Conservation (phyloP, 2,888 invertebrate species). For the Agrotis segetum region DNA sequence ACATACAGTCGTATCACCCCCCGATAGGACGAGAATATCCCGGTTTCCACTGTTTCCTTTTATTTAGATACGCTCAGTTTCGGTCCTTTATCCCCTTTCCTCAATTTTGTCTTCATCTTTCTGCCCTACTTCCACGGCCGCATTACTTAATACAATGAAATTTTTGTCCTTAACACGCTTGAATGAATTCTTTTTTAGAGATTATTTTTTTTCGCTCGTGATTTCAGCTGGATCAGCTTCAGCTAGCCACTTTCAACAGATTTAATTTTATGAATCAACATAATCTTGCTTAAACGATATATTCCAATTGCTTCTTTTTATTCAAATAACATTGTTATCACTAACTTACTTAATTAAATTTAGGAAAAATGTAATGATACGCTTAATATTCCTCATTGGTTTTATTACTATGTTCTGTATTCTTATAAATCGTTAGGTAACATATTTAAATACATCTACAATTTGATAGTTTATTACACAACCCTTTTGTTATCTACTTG, state of each 20-base stretch:
- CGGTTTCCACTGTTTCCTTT: slow-evolving; percentile 76
- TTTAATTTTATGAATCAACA: slow-evolving; percentile 65
- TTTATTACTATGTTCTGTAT: slow-evolving; percentile 79
- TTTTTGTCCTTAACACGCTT: slow-evolving; percentile 71
- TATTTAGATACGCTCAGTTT: slow-evolving; percentile 78
- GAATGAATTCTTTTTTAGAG: slow-evolving; percentile 64
- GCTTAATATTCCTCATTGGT: slow-evolving; percentile 67
- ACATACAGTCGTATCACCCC: slow-evolving; percentile 74
- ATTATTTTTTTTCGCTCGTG: slow-evolving; percentile 67
- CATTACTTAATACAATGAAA: slow-evolving; percentile 81
- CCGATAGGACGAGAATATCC: slow-evolving; percentile 76
- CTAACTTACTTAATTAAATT: slow-evolving; percentile 12
- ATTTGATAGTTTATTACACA: slow-evolving; percentile 89
- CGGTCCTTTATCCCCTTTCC: slow-evolving; percentile 74
- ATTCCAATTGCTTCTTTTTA: slow-evolving; percentile 1
- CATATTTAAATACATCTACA: slow-evolving; percentile 85
- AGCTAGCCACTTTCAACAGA: slow-evolving; percentile 65
- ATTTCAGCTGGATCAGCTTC: slow-evolving; percentile 67
- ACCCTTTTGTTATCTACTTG: slow-evolving; percentile 87
- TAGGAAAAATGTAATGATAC: slow-evolving; percentile 60
- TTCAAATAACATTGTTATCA: background rate
- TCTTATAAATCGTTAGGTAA: slow-evolving; percentile 87
- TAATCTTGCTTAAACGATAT: slow-evolving; percentile 34
- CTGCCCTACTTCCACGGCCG: slow-evolving; percentile 71
- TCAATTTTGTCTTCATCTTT: slow-evolving; percentile 78